A percentile compares a stretch with the other conserved stretches of the same genome.
These are phyloP conservation scores for Heteromurus nitidus DNA, from an alignment of 2,888 invertebrate genomes.

Conservation along the genomic window DNA sequence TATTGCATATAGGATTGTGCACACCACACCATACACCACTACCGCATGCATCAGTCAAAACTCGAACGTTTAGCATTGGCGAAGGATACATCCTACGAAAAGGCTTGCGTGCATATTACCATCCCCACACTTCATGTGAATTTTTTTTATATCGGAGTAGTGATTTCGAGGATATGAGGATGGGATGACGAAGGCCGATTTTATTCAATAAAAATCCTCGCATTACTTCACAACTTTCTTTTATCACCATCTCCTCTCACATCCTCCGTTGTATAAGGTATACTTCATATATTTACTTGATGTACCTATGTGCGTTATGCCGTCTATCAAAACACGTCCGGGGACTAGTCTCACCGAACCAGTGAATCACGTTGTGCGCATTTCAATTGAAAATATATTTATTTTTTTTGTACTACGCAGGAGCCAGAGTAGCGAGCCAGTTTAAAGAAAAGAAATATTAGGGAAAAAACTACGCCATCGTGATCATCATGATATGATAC, in stretches of 20 bases:
- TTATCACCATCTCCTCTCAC: not conserved
- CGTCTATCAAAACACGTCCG: slow-evolving; percentile 37
- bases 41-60: not conserved
- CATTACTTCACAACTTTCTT: not conserved
- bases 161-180: slow-evolving; percentile 3
- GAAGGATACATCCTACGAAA: no score
- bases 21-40: no score
- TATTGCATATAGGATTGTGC: no score
- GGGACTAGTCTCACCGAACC: slow-evolving; percentile 34
- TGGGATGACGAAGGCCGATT: slow-evolving; percentile 57
- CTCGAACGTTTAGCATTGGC: slow-evolving; percentile 3
- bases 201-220: slow-evolving; percentile 29
- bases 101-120: slow-evolving; percentile 10
- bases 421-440: no score
- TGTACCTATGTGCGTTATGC: slow-evolving; percentile 2
- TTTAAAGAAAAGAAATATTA: slow-evolving; percentile 28
- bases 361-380: slow-evolving; percentile 57
- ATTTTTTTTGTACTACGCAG: slow-evolving; percentile 35
- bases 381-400: slow-evolving; percentile 7
- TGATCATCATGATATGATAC: slow-evolving; percentile 35
- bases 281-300: not conserved
- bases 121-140: not conserved
- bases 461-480: slow-evolving; percentile 52
- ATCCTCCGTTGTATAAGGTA: no score
- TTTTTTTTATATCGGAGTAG: not conserved